Base-by-base conservation (phyloP, 2,113 vertebrate genomes). In the Macheiramphus alcinus region DNA sequence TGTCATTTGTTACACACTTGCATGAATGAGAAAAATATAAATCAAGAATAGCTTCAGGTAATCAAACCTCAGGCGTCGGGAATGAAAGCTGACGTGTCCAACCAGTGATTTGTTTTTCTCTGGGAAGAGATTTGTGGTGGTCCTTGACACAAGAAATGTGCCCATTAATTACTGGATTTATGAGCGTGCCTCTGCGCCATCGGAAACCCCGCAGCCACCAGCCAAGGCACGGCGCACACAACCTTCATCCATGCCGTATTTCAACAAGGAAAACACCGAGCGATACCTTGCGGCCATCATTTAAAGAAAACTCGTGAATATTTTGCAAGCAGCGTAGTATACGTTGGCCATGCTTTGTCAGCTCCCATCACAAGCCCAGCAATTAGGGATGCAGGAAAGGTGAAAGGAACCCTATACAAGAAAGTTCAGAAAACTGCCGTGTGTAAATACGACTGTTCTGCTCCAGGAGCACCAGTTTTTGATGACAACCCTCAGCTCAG, bases 151-250 rank as follows among this genome's bases (percentile, higher is more conserved):
- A 11, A 75, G 90, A 63, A 90, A 81, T 4, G 36, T 62, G 79
- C 88, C 70, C 62, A 52, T 48, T 65, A 59, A 12, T 91, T n/a
- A 29, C 4, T 9, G 43, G 68, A 67, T 94, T 94, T 80, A 53
- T 19, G 68, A 72, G 43, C 8, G 0, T 42, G 62, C 52, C 81
- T 47, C 71, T 29, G 11, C 0, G 0, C 47, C 36, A 3, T 6
- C 84, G 72, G 65, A 62, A 50, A 29, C 26, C 59, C 55, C 0
- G 0, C 50, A 25, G 72, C 18, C 58, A 38, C 22, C 86, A 42
- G 50, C 34, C 3, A 3, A 50, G 20, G 66, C 50, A 31, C 26
- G 4, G 76, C 71, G 67, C 26, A 16, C 20, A 7, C 45, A 0
- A 0, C 38, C 36, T 56, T 43, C 73, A 42, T 11, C 71, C 6